Evolutionary conservation across 2,888 invertebrate genomes (phyloP).

Genomic region (Octonoba sinensis): DNA sequence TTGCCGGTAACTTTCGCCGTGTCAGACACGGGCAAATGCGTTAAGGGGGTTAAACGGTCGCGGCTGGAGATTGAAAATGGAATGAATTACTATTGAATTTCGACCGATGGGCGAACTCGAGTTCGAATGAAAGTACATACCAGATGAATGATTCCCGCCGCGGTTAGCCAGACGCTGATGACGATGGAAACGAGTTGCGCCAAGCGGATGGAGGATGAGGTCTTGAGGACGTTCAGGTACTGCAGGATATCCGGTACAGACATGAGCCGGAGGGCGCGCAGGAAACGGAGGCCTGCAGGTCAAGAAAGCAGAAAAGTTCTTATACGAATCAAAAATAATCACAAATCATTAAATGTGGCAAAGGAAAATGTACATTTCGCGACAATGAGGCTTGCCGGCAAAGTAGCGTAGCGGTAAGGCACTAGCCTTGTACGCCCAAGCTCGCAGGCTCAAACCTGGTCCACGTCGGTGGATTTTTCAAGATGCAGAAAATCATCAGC

Average conservation of each 20-base stretch:
- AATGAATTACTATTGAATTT: too few relatives aligned
- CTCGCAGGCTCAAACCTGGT: too few relatives aligned
- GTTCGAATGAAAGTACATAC: slow-evolving; percentile 79
- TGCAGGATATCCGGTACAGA: slow-evolving; percentile 99
- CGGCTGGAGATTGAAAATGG: too few relatives aligned
- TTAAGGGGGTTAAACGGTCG: too few relatives aligned
- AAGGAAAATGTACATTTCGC: not conserved
- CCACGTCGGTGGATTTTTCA: too few relatives aligned
- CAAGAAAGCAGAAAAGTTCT: not conserved
- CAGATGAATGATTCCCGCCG: slow-evolving; percentile 99
- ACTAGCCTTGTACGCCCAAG: too few relatives aligned
- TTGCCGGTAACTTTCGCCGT: too few relatives aligned
- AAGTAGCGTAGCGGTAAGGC: too few relatives aligned
- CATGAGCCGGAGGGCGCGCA: slow-evolving; percentile 99
- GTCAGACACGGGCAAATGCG: too few relatives aligned
- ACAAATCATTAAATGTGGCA: not conserved
- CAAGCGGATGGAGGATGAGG: slow-evolving; percentile 99
- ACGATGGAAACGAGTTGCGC: slow-evolving; percentile 99
- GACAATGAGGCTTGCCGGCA: too few relatives aligned
- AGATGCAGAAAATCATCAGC: too few relatives aligned
- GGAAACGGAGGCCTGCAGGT: slow-evolving; percentile 92
- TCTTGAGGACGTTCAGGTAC: slow-evolving; percentile 99
- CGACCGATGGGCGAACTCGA: too few relatives aligned
- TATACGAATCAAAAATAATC: not conserved
- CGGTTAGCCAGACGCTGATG: slow-evolving; percentile 99